Percentiles rank a stretch among this genome's conserved stretches.
Evolutionary conservation across 2,888 invertebrate species (phyloP).

Genomic region (Sarcophaga carnaria): DNA sequence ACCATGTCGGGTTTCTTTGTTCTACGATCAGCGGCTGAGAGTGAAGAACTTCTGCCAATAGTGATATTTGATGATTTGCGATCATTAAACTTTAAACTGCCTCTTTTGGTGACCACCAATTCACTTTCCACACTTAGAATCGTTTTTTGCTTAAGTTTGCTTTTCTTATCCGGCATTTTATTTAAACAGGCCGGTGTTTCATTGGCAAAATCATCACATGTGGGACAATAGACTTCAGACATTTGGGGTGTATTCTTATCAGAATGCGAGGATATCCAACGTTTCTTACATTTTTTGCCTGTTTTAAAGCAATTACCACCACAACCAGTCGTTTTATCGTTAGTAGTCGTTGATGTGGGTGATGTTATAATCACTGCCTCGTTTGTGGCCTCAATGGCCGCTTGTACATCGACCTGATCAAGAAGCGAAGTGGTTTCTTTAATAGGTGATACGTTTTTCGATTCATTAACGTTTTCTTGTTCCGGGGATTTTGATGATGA

Average conservation of each 20-base stretch:
- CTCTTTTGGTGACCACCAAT: constrained; percentile 75
- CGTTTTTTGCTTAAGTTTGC: constrained; percentile 78
- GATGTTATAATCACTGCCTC: constrained; percentile 60
- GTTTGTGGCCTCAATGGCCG: constrained; percentile 70
- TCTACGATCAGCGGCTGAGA: constrained; percentile 75
- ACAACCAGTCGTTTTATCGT: constrained; percentile 79
- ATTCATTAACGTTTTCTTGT: constrained; percentile 11
- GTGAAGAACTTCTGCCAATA: constrained; percentile 76
- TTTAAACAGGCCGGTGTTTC: constrained; percentile 83
- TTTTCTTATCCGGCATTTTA: constrained; percentile 79
- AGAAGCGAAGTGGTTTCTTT: constrained; percentile 46
- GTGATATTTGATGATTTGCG: constrained; percentile 67
- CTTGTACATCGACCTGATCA: constrained; percentile 56
- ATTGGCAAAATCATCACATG: constrained; percentile 79
- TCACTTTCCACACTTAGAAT: constrained; percentile 81
- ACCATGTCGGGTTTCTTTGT: constrained; percentile 57
- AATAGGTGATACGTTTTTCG: constrained; percentile 23
- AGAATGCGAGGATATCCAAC: constrained; percentile 76
- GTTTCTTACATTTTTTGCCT: constrained; percentile 79
- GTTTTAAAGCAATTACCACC: constrained; percentile 78
- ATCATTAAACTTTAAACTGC: constrained; percentile 73
- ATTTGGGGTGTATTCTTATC: constrained; percentile 81
- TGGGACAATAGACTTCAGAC: constrained; percentile 85
- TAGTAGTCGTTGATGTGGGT: constrained; percentile 49
- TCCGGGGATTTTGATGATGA: neutral